These are phyloP conservation scores for Cheilinus undulatus DNA, from an alignment of 2,113 vertebrate species.

Conservation along the genomic window DNA sequence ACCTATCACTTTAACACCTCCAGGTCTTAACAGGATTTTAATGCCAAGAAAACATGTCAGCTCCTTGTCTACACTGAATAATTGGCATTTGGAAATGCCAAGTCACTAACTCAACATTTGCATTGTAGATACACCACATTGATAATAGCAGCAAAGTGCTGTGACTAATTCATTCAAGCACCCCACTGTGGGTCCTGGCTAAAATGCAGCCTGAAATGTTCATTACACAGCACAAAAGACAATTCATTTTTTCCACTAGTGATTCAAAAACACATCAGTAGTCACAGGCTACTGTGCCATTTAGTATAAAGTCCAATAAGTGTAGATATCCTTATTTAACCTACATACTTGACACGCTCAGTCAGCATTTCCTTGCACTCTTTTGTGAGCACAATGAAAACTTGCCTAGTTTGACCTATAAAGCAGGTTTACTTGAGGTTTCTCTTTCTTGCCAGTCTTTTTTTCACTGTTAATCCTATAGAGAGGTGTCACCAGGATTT, in stretches of 20 bases:
- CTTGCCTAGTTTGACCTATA: background rate
- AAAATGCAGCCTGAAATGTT: too few relatives aligned
- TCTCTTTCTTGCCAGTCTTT: background rate
- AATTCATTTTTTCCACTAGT: too few relatives aligned
- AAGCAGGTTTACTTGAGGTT: background rate
- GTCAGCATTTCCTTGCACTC: background rate
- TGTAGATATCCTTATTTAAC: background rate
- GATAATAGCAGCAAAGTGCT: too few relatives aligned
- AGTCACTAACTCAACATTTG: background rate
- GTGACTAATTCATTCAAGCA: too few relatives aligned
- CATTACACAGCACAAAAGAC: too few relatives aligned
- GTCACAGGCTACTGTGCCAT: too few relatives aligned
- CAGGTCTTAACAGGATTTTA: background rate
- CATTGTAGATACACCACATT: background rate
- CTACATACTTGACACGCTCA: background rate
- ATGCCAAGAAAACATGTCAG: background rate
- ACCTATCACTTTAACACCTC: conserved; percentile 15
- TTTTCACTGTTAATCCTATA: background rate
- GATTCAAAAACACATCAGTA: too few relatives aligned
- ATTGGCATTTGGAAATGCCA: background rate
- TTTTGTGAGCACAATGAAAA: background rate
- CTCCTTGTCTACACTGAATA: conserved; percentile 3
- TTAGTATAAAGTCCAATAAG: too few relatives aligned
- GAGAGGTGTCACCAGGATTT: too few relatives aligned
- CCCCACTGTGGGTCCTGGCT: background rate